phyloP scores from a whole-genome alignment of 2,888 invertebrate species.

The Trissolcus brochymenae region DNA sequence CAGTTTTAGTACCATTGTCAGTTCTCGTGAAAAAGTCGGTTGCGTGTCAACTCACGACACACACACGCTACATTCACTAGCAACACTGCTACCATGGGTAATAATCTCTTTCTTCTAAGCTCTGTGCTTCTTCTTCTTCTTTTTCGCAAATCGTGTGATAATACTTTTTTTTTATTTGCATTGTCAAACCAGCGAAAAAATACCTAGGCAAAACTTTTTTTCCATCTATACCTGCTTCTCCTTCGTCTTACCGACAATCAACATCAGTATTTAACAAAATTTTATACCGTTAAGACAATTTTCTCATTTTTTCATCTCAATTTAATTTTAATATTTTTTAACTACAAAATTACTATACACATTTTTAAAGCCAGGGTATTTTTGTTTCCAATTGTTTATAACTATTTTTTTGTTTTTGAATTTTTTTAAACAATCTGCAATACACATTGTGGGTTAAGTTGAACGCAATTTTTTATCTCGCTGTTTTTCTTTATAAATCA shows the following conservation, averaged over 20 bases:
- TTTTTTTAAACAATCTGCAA: too few species aligned
- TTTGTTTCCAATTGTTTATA: too few species aligned
- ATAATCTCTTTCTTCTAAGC: constrained; percentile 63
- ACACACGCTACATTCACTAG: constrained; percentile 55
- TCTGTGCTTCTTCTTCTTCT: constrained; percentile 44
- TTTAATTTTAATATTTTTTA: too few species aligned
- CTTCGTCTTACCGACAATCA: not conserved
- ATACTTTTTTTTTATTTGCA: constrained; percentile 30
- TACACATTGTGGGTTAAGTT: too few species aligned
- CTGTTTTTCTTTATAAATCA: too few species aligned
- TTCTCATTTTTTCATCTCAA: too few species aligned
- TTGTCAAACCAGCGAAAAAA: constrained; percentile 22
- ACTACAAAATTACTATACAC: too few species aligned
- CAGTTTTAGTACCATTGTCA: constrained; percentile 61
- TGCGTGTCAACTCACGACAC: constrained; percentile 65
- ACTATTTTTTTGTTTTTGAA: too few species aligned
- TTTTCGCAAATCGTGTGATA: constrained; percentile 46
- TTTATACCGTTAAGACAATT: not conserved
- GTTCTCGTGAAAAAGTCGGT: constrained; percentile 65
- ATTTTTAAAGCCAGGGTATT: too few species aligned
- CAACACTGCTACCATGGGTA: constrained; percentile 60
- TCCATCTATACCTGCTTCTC: not conserved
- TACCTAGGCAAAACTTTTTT: constrained; percentile 14
- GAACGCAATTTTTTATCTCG: too few species aligned
- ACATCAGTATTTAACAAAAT: constrained; percentile 12